Evolutionary conservation across 2,888 invertebrate species (phyloP).

Genomic region (Microctonus brassicae): DNA sequence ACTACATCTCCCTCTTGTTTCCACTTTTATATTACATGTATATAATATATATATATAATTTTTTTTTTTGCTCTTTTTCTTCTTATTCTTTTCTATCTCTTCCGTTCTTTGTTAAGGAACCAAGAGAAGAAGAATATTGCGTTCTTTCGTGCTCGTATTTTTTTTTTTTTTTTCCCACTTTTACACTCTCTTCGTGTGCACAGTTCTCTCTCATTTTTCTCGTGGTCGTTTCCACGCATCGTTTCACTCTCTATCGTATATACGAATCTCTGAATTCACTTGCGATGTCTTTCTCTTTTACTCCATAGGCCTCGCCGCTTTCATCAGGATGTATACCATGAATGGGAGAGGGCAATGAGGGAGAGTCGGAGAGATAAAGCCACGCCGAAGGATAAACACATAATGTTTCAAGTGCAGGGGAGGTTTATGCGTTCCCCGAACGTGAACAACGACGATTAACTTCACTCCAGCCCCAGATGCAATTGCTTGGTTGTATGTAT

Average conservation of each 20-base stretch:
- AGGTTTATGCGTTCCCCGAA: constrained; percentile 64
- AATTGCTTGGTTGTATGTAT: constrained; percentile 22
- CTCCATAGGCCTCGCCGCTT: constrained; percentile 34
- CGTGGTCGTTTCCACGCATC: constrained; percentile 24
- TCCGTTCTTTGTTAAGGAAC: background rate
- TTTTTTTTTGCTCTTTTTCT: background rate
- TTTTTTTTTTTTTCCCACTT: background rate
- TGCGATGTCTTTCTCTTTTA: constrained; percentile 34
- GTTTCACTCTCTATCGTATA: constrained; percentile 4
- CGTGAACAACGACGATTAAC: constrained; percentile 22
- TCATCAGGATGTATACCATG: constrained; percentile 39
- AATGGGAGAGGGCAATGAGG: constrained; percentile 25
- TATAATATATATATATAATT: background rate
- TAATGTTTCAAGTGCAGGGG: constrained; percentile 52
- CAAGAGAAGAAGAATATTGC: background rate
- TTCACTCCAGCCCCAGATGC: constrained; percentile 28
- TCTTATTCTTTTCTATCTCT: background rate
- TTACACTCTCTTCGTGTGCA: background rate
- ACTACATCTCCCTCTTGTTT: constrained; percentile 28
- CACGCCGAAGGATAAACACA: constrained; percentile 60
- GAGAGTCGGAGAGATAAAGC: constrained; percentile 39
- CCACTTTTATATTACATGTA: constrained; percentile 15
- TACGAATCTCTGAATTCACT: background rate
- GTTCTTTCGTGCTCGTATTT: background rate
- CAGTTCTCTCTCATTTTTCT: constrained; percentile 22